These are phyloP conservation scores for Sorex fumeus DNA, from an alignment of 2,113 vertebrate genomes.

Conservation along the genomic window DNA sequence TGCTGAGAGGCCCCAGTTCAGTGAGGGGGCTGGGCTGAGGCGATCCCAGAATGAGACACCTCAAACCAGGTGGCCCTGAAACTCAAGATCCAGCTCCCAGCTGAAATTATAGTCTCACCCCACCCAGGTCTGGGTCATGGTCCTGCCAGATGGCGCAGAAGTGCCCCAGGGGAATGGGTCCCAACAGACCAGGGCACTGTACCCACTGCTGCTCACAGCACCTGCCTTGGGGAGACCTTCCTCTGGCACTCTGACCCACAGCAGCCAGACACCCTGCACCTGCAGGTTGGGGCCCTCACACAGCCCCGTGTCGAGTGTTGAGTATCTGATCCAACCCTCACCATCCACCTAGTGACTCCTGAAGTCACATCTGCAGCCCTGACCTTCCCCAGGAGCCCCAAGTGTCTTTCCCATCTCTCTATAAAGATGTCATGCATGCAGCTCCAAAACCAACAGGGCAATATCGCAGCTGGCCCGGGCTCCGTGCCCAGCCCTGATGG, in stretches of 20 bases:
- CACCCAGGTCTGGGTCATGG: background rate
- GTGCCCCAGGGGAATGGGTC: background rate
- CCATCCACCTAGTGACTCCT: background rate
- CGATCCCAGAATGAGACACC: conserved; percentile 41
- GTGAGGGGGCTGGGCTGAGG: background rate
- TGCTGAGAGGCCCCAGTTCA: background rate
- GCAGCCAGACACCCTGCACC: background rate
- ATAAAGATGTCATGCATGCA: background rate
- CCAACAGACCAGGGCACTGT: conserved; percentile 40
- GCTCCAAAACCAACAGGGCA: background rate
- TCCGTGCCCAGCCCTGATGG: background rate
- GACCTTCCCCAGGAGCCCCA: background rate
- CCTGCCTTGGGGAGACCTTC: background rate
- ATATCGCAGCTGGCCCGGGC: background rate
- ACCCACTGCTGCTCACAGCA: background rate
- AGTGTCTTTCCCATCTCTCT: background rate
- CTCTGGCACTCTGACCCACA: background rate
- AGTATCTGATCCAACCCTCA: background rate
- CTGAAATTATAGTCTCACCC: background rate
- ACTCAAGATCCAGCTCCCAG: background rate
- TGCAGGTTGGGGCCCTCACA: background rate
- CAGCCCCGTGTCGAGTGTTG: rapidly evolving
- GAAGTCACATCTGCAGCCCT: background rate
- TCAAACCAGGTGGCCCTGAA: conserved; percentile 55
- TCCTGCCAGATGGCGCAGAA: conserved; percentile 61